phyloP scores from a whole-genome alignment of 2,797 vertebrate species.

The Apogon talboti region DNA sequence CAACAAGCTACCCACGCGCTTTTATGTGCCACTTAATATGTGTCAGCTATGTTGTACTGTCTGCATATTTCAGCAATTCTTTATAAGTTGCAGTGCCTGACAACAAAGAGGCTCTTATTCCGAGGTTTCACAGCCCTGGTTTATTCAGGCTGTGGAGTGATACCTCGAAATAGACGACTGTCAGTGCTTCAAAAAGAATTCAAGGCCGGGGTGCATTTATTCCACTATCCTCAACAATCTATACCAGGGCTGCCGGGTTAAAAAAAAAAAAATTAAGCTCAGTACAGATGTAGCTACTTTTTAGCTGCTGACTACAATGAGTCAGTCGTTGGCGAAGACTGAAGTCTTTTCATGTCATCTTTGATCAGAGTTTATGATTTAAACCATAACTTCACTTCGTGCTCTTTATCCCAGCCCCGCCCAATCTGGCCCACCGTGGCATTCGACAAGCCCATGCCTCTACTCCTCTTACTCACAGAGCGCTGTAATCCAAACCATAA shows the following conservation, averaged over 20 bases:
- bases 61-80: slow-evolving; percentile 39
- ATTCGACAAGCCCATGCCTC: no score
- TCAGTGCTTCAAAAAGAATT: slow-evolving; percentile 36
- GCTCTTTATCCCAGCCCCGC: no score
- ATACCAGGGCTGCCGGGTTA: background rate
- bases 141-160: slow-evolving; percentile 34
- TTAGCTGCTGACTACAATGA: no score
- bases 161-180: slow-evolving; percentile 41
- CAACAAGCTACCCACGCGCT: slow-evolving; percentile 53
- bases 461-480: no score
- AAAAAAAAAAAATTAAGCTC: no score
- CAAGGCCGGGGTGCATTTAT: slow-evolving; percentile 24
- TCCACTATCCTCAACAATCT: slow-evolving; percentile 9
- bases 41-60: slow-evolving; percentile 38
- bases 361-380: no score
- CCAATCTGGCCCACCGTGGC: no score
- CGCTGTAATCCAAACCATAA: no score
- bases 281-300: no score
- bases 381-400: no score
- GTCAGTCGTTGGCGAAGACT: no score
- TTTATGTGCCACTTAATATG: slow-evolving; percentile 57
- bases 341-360: no score
- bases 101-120: slow-evolving; percentile 59
- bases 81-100: slow-evolving; percentile 16
- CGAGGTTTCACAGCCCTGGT: slow-evolving; percentile 25